Base-by-base conservation (phyloP, 2,888 invertebrate species). In the Ophion ventricosus region DNA sequence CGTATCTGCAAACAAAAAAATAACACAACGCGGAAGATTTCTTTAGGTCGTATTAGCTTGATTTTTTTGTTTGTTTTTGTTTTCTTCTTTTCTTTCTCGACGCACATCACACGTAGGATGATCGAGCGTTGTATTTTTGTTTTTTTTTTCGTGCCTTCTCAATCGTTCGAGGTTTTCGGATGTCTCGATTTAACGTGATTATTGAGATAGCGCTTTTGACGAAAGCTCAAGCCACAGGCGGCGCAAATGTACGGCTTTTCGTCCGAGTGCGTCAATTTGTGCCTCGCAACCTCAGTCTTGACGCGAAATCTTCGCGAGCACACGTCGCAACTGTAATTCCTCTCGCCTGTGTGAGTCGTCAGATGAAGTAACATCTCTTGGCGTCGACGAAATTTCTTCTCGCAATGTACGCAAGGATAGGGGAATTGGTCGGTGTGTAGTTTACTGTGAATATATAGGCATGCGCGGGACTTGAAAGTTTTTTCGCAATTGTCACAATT, bases 281-380 rank as follows among this genome's bases (percentile, higher is more conserved):
- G 96, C 73, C 94, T 93, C 88, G 94, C 94, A 26, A 96, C 92
- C 88, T 96, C 95, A 87, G 95, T 95, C 61, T 95, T 95, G 83
- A 95, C 89, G 1, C 95, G 92, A 89, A 95, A 96, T 40, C 94
- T 91, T 81, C 93, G 93, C 8, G 93, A 94, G 90, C 96, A 96
- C 17, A 90, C 85, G 4, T 91, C 86, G 89, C 96, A 96, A 5
- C 85, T 88, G 89, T 95, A 94, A 59, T 95, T 94, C 84, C 94
- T 94, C 87, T 95, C 94, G 4, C 95, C 95, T 0, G 95, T 94
- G 90, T 96, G 96, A 76, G 95, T 94, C 64, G 94, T 88, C 0
- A 90, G 76, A 74, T 80, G 84, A 1, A 80, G 74, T 23, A 82
- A 76, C 84, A 84, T 82, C 89, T 95, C 95, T 26, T 94, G 94